Percentiles rank a stretch among this genome's conserved stretches.
Conservation (phyloP, 2,888 invertebrate genomes). For the Ophion obscuratus region DNA sequence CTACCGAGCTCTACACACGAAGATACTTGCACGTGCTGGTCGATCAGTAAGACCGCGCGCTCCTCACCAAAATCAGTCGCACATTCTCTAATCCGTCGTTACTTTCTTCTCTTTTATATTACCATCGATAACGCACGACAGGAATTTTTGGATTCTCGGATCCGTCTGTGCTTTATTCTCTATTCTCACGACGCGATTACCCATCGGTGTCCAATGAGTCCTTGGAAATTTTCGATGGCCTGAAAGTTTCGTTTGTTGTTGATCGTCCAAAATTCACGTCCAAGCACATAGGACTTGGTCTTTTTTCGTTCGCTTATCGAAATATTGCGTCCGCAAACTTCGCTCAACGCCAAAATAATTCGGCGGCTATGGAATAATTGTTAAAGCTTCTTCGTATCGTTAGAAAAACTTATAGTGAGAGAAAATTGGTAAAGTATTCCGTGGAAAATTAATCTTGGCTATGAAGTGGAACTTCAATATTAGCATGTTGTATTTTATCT, state of each 20-base stretch:
- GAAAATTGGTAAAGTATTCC: neutral
- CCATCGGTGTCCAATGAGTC: neutral
- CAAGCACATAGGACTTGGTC: neutral
- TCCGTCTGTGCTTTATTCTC: neutral
- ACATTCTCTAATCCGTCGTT: constrained; percentile 5
- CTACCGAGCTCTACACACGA: constrained; percentile 85
- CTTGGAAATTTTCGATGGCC: neutral
- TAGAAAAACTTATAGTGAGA: neutral
- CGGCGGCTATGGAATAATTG: neutral
- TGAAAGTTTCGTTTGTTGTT: neutral
- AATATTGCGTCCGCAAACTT: neutral
- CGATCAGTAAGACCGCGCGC: constrained; percentile 68
- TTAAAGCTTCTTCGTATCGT: neutral
- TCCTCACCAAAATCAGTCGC: neutral
- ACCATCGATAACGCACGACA: constrained; percentile 10
- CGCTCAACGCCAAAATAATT: neutral
- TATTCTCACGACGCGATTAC: constrained; percentile 12
- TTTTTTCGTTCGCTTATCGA: neutral
- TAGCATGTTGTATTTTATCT: neutral
- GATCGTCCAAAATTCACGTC: neutral
- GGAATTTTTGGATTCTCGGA: constrained; percentile 5
- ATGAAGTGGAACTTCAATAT: neutral
- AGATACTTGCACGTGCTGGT: constrained; percentile 81
- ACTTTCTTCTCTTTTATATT: constrained; percentile 13
- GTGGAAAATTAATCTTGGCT: constrained; percentile 1